Evolutionary conservation across 2,113 vertebrate genomes (phyloP), one percentile per base, ranked within the genome.

Genomic region (Podocnemis expansa): DNA sequence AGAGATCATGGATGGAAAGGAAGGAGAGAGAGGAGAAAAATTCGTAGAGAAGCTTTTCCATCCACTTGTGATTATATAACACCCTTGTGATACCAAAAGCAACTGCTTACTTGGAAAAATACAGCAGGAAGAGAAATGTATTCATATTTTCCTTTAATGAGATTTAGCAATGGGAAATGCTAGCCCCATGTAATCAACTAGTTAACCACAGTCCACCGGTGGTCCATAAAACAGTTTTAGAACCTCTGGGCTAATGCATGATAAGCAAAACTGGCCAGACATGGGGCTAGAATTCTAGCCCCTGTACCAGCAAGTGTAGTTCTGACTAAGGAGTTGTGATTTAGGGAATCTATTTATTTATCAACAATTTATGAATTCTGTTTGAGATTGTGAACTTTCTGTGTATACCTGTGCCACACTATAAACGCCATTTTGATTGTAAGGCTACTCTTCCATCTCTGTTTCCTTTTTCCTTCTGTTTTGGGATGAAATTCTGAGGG

Each of bases 131-230:
- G 38, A 47, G 38, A 82, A 84, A 80, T 41, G 89, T 4, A 91
- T 81, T 80, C 92, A 83, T 6, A 73, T 43, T 19, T 84, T 52
- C 11, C 76, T 88, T 92, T 91, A 45, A 85, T 43, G 73, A 91
- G 75, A 81, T 76, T 92, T 95, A 92, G 60, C 38, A 27, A 89
- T 70, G 79, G 67, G 85, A 92, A 91, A 60, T 21, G 38, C 17
- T 81, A 49, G 63, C 25, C 38, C 60, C 55, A 84, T 95, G n/a
- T 38, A n/a, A 70, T 70, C 34, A 70, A 70, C 63, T n/a, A 70
- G n/a, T n/a, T 38, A 70, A 10, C n/a, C 9, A 21, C 9, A 70
- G 63, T 70, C 16, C 34, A n/a, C 17, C 63, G 38, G 8, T 19
- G 16, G 16, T 38, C 7, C 31, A 21, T n/a, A 34, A 34, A 7